These are phyloP conservation scores for Eueremaeus valkanovi DNA, from an alignment of 2,888 invertebrate genomes.

Conservation along the genomic window DNA sequence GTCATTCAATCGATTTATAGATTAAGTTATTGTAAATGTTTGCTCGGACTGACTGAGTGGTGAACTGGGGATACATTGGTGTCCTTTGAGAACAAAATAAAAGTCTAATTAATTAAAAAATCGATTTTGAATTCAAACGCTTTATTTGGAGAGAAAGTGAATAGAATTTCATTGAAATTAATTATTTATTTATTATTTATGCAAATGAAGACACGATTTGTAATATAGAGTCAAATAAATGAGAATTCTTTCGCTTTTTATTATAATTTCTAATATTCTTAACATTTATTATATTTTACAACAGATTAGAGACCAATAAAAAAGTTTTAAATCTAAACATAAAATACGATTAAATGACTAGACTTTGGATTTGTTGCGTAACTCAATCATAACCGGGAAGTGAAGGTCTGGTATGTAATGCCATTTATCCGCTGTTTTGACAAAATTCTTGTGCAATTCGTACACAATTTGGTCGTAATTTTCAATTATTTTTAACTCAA, in stretches of 20 bases:
- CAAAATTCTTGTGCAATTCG: conserved; percentile 59
- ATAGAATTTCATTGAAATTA: neutral
- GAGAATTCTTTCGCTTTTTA: neutral
- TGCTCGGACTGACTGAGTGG: no score
- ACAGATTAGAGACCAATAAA: neutral
- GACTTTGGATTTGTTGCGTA: neutral
- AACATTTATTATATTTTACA: neutral
- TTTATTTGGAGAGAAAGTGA: no score
- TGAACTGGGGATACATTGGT: no score
- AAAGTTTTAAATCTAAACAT: neutral
- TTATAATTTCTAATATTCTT: neutral
- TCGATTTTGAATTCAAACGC: no score
- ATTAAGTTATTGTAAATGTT: no score
- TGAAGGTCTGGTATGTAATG: conserved; percentile 14
- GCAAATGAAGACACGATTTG: neutral
- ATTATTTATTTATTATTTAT: conserved; percentile 3
- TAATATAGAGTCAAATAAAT: neutral
- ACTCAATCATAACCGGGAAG: conserved; percentile 21
- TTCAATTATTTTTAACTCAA: conserved; percentile 58
- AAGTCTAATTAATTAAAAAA: no score
- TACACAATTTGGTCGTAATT: conserved; percentile 65
- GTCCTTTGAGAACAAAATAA: no score
- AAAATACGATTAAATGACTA: neutral
- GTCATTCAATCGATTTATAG: no score
- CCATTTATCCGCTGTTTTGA: neutral